Base-by-base conservation (phyloP, 2,797 vertebrate genomes). In the Rhincodon typus region DNA sequence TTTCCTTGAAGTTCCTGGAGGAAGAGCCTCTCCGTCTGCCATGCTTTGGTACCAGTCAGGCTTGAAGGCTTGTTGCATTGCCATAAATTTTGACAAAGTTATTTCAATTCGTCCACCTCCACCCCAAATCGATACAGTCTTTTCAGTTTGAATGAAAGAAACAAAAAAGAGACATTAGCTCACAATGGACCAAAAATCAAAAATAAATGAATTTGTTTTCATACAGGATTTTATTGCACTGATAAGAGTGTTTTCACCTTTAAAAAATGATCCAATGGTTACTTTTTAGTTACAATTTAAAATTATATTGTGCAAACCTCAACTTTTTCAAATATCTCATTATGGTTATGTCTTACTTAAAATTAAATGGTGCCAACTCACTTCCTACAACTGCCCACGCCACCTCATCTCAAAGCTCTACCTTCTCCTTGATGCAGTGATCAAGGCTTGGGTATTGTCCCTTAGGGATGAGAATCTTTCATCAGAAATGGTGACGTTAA, bases 1-100 rank as follows among this genome's bases (percentile, higher is more conserved):
- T 97, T 99, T 99, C 74, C 97, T 97, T 38, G 98, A 97, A n/a
- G 96, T 96, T 97, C 97, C 97, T 57, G 95, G 97, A 96, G 97
- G 98, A 97, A 98, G 96, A 1, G 98, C 98, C 96, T 99, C 99
- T 93, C 99, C 99, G 17, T 99, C 99, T 7, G 98, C 98, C 97
- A 99, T 98, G 97, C 98, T 99, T 97, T 99, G 99, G 97, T 99
- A 99, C 98, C 98, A 99, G 97, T 99, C 98, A 0, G 99, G 98
- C 96, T 98, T 98, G 96, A 99, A 96, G 0, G 97, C 97, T 57
- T 97, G 97, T 97, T 99, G 99, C 46, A 99, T 97, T 15, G 98
- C 98, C 98, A 99, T 98, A 97, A 99, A 99, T 96, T 98, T 99
- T 72, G 98, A 97, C 93, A 97, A 97, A 0, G 98, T 98, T 96